Base-by-base conservation (phyloP, 2,113 vertebrate species). In the Sphyrna mokarran region DNA sequence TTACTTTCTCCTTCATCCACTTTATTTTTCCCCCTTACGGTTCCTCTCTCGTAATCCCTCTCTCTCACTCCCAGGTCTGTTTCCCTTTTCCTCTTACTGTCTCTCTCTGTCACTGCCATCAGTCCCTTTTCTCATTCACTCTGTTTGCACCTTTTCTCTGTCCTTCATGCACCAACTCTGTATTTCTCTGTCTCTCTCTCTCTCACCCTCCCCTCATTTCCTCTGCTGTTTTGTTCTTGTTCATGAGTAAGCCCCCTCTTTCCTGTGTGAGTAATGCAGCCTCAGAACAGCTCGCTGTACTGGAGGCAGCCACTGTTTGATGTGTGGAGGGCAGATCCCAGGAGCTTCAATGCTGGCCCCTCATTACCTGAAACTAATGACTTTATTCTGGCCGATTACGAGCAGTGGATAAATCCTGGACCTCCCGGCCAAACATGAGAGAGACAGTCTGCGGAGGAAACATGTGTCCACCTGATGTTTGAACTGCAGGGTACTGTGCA, bases 301-400 rank as follows among this genome's bases (percentile, higher is more conserved):
- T 37, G 58, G 89, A 37, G 16, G 89, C 58, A n/a, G 87, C 58
- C 86, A 61, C n/a, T n/a, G 89, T 93, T 66, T 93, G 89, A 66
- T 66, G 89, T 93, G 61, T 66, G n/a, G 16, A 37, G 89, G 89
- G n/a, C 61, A 22, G 61, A n/a, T 68, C 61, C 14, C 7, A 37
- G 61, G 33, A 37, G n/a, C 61, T 13, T 91, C 78, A 83, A 37
- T 40, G 80, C 14, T 20, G 80, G 1, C 80, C n/a, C 37, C 16
- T 83, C 61, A 66, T 93, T 93, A 37, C 89, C 61, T 93, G 16
- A 93, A 93, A 63, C 61, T 66, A 66, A 93, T 93, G 61, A 93
- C 89, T 93, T 93, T n/a, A 93, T 93, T 93, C 89, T 37, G 89
- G 89, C 61, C 6, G 33, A 66, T 91, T 91, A 61, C 66, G n/a